Conservation (phyloP, 2,888 invertebrate genomes). For the Campaea margaritaria region DNA sequence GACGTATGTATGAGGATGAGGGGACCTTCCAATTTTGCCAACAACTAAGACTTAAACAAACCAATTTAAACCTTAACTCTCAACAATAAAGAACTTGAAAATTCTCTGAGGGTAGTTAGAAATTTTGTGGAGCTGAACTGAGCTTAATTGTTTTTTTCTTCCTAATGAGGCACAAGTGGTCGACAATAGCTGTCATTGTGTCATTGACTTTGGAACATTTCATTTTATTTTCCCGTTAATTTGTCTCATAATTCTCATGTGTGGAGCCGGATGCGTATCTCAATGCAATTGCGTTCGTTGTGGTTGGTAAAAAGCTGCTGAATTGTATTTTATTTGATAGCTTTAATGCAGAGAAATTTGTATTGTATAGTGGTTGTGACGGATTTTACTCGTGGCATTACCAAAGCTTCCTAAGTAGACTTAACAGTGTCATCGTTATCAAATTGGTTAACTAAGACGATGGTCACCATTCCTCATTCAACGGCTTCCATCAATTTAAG, state of each 20-base stretch:
- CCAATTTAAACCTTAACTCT: slow-evolving; percentile 49
- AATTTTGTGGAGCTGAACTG: slow-evolving; percentile 60
- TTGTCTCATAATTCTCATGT: slow-evolving; percentile 67
- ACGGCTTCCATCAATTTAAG: not conserved
- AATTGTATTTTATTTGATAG: not conserved
- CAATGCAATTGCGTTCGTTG: slow-evolving; percentile 21
- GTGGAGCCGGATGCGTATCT: slow-evolving; percentile 54
- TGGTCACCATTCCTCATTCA: not conserved
- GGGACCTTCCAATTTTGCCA: slow-evolving; percentile 36
- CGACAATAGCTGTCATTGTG: slow-evolving; percentile 78
- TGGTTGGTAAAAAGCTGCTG: slow-evolving; percentile 15
- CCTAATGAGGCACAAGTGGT: slow-evolving; percentile 82
- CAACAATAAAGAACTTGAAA: slow-evolving; percentile 41
- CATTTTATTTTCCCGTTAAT: slow-evolving; percentile 67
- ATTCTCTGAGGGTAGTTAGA: slow-evolving; percentile 29
- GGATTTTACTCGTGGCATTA: not conserved
- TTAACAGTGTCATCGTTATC: too few relatives aligned
- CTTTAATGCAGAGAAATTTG: too few relatives aligned
- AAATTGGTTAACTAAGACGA: not conserved
- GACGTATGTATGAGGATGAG: slow-evolving; percentile 69
- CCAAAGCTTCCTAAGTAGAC: too few relatives aligned
- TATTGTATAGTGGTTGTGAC: not conserved
- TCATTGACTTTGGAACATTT: slow-evolving; percentile 65
- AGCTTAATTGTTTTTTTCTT: slow-evolving; percentile 77
- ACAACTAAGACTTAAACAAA: slow-evolving; percentile 21